Percentiles rank a stretch among this genome's conserved stretches.
These are phyloP conservation scores for Stichopus chloronotus DNA, from an alignment of 35 echinoderm and acorn worm genomes.

Conservation along the genomic window DNA sequence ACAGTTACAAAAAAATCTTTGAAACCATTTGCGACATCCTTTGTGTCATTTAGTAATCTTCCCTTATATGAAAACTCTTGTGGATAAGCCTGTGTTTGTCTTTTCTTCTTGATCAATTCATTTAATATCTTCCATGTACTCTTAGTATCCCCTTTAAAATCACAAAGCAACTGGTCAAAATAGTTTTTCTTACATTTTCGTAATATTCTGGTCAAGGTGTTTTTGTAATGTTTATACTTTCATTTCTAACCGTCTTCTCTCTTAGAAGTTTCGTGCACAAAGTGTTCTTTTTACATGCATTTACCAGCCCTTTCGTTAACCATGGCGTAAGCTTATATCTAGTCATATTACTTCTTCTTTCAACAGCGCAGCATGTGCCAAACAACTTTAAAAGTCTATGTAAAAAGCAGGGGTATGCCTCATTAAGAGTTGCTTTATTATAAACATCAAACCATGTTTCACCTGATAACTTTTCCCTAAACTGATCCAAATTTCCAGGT, in stretches of 20 bases:
- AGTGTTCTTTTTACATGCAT: not conserved
- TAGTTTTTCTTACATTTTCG: no score
- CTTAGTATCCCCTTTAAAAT: conserved; percentile 8
- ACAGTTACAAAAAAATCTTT: conserved; percentile 3
- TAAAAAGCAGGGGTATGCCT: no score
- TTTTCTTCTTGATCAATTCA: conserved; percentile 23
- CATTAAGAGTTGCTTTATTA: no score
- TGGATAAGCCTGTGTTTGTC: not conserved
- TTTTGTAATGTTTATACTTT: conserved; percentile 25
- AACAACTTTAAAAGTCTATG: conserved; percentile 17
- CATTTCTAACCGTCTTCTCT: not conserved
- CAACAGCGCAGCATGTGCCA: not conserved
- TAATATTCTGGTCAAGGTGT: conserved; percentile 40
- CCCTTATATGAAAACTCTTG: not conserved
- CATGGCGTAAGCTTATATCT: not conserved
- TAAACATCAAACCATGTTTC: no score
- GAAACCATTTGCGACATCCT: no score
- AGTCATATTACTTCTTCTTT: not conserved
- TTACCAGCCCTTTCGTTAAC: no score
- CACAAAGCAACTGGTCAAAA: conserved; percentile 1
- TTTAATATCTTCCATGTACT: conserved; percentile 14
- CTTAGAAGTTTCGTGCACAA: conserved; percentile 23
- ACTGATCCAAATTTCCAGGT: no score
- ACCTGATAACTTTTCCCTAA: no score
- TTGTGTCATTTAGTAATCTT: no score